phyloP scores from a whole-genome alignment of 2,797 vertebrate genomes.

The Trachops cirrhosus region DNA sequence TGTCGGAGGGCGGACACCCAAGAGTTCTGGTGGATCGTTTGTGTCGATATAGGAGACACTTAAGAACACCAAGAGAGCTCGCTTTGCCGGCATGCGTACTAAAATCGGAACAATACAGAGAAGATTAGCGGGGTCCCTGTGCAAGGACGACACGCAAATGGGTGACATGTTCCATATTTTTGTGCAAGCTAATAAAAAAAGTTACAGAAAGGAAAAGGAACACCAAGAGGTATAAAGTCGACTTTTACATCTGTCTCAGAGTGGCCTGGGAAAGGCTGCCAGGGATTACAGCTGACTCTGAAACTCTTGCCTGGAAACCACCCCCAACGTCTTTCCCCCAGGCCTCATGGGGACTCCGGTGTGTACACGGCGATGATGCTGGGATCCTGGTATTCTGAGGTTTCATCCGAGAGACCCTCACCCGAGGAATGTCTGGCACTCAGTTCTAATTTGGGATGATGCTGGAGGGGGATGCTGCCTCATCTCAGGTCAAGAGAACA shows the following conservation, averaged over 20 bases:
- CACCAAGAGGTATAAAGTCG: background rate
- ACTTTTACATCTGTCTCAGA: background rate
- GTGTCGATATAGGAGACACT: background rate
- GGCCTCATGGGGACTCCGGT: background rate
- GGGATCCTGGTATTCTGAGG: background rate
- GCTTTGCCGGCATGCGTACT: background rate
- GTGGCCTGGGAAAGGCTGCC: background rate
- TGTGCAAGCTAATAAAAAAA: background rate
- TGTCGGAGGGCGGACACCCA: background rate
- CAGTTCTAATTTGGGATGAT: background rate
- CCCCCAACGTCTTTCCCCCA: fast-evolving
- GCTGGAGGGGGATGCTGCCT: background rate
- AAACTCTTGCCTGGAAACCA: background rate
- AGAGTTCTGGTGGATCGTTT: background rate
- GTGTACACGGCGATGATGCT: too few species aligned
- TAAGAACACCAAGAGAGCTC: background rate
- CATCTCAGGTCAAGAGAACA: background rate
- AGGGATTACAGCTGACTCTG: background rate
- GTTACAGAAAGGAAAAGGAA: background rate
- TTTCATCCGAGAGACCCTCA: background rate
- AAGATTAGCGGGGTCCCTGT: background rate
- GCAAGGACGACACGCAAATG: background rate
- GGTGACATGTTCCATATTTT: background rate
- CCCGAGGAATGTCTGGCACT: background rate
- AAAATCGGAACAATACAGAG: background rate